These are phyloP conservation scores for Hipposideros larvatus DNA, from an alignment of 2,797 vertebrate species.

Conservation along the genomic window DNA sequence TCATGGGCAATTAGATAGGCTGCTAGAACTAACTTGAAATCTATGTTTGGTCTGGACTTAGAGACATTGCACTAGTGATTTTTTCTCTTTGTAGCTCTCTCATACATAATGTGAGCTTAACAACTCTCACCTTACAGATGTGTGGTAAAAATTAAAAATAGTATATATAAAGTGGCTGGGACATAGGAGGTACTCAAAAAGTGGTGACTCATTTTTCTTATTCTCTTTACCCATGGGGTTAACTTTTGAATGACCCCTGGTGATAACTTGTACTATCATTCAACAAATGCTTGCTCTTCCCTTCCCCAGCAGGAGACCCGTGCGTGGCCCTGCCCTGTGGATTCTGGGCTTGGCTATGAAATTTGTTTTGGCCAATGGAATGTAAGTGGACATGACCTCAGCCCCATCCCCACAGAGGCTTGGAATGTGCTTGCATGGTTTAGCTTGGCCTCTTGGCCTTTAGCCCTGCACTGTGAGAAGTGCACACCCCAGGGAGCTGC, in stretches of 20 bases:
- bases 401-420: not conserved
- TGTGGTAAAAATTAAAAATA: not conserved
- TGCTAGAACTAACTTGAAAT: not conserved
- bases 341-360: not conserved
- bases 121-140: not conserved
- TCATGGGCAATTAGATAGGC: not conserved
- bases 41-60: not conserved
- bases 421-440: not conserved
- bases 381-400: not conserved
- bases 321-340: not conserved
- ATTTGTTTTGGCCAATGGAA: not conserved
- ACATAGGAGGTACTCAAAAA: not conserved
- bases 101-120: not conserved
- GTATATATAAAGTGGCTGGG: not conserved
- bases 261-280: not conserved
- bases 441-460: not conserved
- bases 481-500: not conserved
- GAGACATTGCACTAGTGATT: not conserved
- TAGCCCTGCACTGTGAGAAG: not conserved
- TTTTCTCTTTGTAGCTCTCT: not conserved
- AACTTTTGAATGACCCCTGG: not conserved
- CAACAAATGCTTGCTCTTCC: not conserved
- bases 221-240: not conserved
- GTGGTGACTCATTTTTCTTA: not conserved
- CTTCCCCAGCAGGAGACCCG: not conserved